Conservation (phyloP, 2,888 invertebrate genomes). For the Aquatica leii region DNA sequence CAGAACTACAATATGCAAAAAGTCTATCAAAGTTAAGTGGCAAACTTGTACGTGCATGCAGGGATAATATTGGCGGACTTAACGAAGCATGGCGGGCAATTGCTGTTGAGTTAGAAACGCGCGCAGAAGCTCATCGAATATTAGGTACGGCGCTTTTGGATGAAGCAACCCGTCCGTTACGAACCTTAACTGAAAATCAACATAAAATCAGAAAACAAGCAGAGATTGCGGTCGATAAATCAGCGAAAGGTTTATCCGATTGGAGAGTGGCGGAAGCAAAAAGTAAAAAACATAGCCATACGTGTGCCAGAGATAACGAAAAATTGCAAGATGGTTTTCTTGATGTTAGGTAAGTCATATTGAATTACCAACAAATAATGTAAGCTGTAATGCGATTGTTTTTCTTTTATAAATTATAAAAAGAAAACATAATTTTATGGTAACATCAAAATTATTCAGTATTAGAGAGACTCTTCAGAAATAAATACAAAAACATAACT, state of each 20-base stretch:
- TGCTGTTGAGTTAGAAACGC: slow-evolving; percentile 90
- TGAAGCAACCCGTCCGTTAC: slow-evolving; percentile 89
- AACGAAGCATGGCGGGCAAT: slow-evolving; percentile 92
- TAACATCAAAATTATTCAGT: too few relatives aligned
- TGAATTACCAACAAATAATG: too few relatives aligned
- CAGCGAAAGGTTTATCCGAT: slow-evolving; percentile 80
- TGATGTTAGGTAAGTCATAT: slow-evolving; percentile 60
- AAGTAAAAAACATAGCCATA: slow-evolving; percentile 88
- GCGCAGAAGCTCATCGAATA: slow-evolving; percentile 87
- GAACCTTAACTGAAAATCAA: slow-evolving; percentile 74
- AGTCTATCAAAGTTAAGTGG: slow-evolving; percentile 85
- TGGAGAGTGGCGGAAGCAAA: slow-evolving; percentile 88
- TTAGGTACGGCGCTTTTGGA: slow-evolving; percentile 72
- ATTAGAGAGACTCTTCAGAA: too few relatives aligned
- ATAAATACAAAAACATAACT: too few relatives aligned
- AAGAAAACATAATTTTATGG: too few relatives aligned
- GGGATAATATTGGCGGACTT: slow-evolving; percentile 79
- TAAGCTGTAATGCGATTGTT: too few relatives aligned
- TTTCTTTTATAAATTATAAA: too few relatives aligned
- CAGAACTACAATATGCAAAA: slow-evolving; percentile 91
- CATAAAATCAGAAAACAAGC: slow-evolving; percentile 76
- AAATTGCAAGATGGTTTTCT: slow-evolving; percentile 83
- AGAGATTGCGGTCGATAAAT: slow-evolving; percentile 85
- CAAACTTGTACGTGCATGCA: slow-evolving; percentile 84
- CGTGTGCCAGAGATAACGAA: slow-evolving; percentile 89